Conservation (phyloP, 2,113 vertebrate species). For the Ondatra zibethicus region DNA sequence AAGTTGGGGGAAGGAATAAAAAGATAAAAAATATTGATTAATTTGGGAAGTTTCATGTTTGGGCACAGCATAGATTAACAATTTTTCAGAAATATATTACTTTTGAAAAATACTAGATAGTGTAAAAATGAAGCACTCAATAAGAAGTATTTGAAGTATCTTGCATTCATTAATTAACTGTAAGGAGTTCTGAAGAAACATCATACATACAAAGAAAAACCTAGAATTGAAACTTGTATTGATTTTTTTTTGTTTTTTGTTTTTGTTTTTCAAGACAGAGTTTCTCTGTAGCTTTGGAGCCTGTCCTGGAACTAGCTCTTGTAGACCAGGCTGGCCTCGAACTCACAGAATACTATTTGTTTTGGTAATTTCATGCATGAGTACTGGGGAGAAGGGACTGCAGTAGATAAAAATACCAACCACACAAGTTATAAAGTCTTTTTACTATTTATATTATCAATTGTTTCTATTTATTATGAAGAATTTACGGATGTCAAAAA, state of each 20-base stretch:
- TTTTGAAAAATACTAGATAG: neutral
- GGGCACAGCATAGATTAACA: neutral
- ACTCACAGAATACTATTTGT: neutral
- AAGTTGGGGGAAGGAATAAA: neutral
- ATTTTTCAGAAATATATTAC: neutral
- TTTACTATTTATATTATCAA: conserved; percentile 2
- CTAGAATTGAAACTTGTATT: neutral
- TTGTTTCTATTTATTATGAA: neutral
- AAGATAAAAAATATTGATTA: neutral
- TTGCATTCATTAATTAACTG: neutral
- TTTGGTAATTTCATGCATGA: neutral
- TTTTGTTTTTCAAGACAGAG: too few relatives aligned
- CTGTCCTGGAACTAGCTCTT: too few relatives aligned
- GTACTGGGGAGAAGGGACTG: neutral
- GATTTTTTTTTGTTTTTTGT: neutral
- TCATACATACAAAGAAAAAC: neutral
- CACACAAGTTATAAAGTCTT: neutral
- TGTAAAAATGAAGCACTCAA: neutral
- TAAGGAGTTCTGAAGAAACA: neutral
- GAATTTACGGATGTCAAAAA: neutral
- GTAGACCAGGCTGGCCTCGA: too few relatives aligned
- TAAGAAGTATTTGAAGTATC: neutral
- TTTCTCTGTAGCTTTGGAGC: too few relatives aligned
- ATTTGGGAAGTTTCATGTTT: neutral
- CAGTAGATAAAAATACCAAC: neutral